These are phyloP conservation scores for Euthynnus affinis DNA, from an alignment of 2,797 vertebrate species.

Conservation along the genomic window DNA sequence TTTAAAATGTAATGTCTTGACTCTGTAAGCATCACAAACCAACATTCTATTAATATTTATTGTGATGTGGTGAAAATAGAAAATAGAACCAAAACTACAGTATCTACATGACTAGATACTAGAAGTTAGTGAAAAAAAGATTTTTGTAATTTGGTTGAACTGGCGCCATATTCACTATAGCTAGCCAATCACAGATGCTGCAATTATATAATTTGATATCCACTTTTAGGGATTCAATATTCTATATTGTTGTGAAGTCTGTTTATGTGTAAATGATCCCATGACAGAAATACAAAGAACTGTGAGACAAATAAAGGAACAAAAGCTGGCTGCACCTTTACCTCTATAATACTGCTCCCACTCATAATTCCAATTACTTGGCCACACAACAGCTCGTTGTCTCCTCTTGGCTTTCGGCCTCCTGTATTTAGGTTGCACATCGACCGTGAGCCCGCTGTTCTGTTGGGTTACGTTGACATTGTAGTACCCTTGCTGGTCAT, in stretches of 20 bases:
- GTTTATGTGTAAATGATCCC: background rate
- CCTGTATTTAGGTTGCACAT: background rate
- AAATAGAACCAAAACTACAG: no score
- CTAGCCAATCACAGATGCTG: background rate
- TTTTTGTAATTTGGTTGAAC: background rate
- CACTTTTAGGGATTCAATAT: no score
- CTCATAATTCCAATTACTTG: background rate
- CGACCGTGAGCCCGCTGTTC: background rate
- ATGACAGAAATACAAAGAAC: background rate
- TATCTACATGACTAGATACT: no score
- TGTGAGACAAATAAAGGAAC: background rate
- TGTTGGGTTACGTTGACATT: background rate
- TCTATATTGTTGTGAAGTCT: background rate
- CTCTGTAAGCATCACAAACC: no score
- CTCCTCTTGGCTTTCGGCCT: background rate
- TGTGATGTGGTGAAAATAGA: no score
- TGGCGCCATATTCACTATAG: background rate
- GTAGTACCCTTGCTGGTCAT: background rate
- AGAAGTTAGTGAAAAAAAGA: no score
- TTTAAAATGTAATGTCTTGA: no score
- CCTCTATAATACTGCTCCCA: background rate
- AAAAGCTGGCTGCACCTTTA: conserved; percentile 1
- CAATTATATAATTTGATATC: background rate
- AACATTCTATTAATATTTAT: no score
- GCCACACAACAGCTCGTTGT: background rate